Evolutionary conservation across 1,140 invertebrate genomes (phyloP).

Genomic region (Hylyphantes graminicola): DNA sequence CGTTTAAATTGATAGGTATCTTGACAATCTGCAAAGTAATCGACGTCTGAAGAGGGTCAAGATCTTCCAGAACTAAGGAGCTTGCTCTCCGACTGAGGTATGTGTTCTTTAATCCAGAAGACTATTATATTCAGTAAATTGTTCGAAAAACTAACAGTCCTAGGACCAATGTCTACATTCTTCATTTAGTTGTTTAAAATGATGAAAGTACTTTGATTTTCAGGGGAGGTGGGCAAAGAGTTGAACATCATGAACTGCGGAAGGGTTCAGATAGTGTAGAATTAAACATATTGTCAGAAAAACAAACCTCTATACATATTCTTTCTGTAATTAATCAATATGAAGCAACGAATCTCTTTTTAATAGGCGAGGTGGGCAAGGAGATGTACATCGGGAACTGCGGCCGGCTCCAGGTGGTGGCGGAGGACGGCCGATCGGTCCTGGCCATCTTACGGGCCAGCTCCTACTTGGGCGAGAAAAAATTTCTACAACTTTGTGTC

Average conservation of each 20-base stretch:
- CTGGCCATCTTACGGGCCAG: slow-evolving; percentile 95
- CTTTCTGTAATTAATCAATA: not conserved
- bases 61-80: slow-evolving; percentile 78
- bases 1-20: too few relatives aligned
- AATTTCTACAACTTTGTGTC: too few relatives aligned
- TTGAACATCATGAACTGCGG: slow-evolving; percentile 99
- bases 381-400: slow-evolving; percentile 99
- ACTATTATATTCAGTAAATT: too few relatives aligned
- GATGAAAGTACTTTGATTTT: not conserved
- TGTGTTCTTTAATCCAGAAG: slow-evolving; percentile 96
- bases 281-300: too few relatives aligned
- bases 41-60: too few relatives aligned
- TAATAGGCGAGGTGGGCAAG: slow-evolving; percentile 95
- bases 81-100: slow-evolving; percentile 86
- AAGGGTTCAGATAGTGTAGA: slow-evolving; percentile 87
- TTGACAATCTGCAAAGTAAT: too few relatives aligned
- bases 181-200: not conserved
- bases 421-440: slow-evolving; percentile 96
- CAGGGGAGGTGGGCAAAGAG: slow-evolving; percentile 97
- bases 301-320: too few relatives aligned
- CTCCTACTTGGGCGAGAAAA: slow-evolving; percentile 99
- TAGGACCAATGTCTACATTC: not conserved
- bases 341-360: not conserved
- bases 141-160: not conserved
- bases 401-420: slow-evolving; percentile 94